phyloP scores from a whole-genome alignment of 2,888 invertebrate genomes.

The Entomobrya multifasciata region DNA sequence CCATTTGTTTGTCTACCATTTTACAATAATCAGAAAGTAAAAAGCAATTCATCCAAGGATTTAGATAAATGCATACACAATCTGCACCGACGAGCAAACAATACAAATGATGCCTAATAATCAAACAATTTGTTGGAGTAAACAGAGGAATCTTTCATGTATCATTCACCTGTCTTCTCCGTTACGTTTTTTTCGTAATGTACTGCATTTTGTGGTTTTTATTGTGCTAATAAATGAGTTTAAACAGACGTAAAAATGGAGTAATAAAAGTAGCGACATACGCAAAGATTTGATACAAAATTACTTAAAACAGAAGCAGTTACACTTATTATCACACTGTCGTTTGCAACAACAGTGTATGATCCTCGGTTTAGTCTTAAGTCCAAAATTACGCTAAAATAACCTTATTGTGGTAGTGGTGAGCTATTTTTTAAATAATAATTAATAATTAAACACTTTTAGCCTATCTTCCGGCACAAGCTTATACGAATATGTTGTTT shows the following conservation, averaged over 20 bases:
- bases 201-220: conserved; percentile 41
- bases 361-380: too few relatives aligned
- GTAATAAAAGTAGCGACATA: neutral
- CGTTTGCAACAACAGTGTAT: too few relatives aligned
- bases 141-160: conserved; percentile 55
- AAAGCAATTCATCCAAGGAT: conserved; percentile 44
- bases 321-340: neutral
- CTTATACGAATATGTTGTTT: neutral
- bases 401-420: too few relatives aligned
- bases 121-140: conserved; percentile 45
- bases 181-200: conserved; percentile 26
- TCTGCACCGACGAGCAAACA: conserved; percentile 25
- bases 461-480: conserved; percentile 53
- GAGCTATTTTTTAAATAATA: too few relatives aligned
- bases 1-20: neutral
- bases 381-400: too few relatives aligned
- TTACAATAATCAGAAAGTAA: neutral
- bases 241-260: conserved; percentile 11
- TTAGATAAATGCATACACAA: too few relatives aligned
- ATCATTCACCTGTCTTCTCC: conserved; percentile 45
- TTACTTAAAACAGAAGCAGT: conserved; percentile 33
- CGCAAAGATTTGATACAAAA: neutral
- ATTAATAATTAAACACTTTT: too few relatives aligned
- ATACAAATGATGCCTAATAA: conserved; percentile 24
- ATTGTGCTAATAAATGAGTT: conserved; percentile 35